Evolutionary conservation across 2,113 vertebrate species (phyloP), one percentile per base, ranked within the genome.

Genomic region (Paraplagusia blochii): DNA sequence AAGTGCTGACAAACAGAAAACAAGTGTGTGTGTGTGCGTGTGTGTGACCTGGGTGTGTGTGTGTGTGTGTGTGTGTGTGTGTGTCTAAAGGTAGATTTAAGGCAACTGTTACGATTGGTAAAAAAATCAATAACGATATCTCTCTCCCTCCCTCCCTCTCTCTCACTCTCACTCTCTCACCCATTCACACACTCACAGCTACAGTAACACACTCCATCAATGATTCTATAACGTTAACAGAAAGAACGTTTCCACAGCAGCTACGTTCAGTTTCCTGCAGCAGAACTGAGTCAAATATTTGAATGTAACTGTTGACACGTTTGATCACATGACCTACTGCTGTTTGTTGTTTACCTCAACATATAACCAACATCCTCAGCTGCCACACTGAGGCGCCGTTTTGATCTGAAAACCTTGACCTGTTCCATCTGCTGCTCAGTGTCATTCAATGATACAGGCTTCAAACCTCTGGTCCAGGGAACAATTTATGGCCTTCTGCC

Each of bases 171-270:
- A 4, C 22, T 29, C 22, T 29, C 47, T n/a, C 22, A 49, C 47
- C 4, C 44, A 18, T 9, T 17, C 15, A 46, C 44, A 46, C 17
- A 19, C 66, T 44, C 52, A 47, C 59, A 55, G 39, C 40, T 40
- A 44, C 17, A 47, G 54, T 66, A 48, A 61, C 58, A 77, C 47
- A 11, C 47, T 22, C 42, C 8, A 69, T 86, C 81, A 65, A 80
- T 84, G 78, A 68, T 56, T 67, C 74, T 67, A 74, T 67, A 50
- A 64, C 47, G 63, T 52, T 67, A 76, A 82, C 72, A 72, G 79
- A 80, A 76, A 72, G 79, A 80, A 76, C 56, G 54, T 72, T 86
- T 84, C 72, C 81, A 68, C 53, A 66, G 74, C 71, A 66, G 60
- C 74, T 81, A 75, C n/a, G n/a, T n/a, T n/a, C 22, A 29, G 22